These are phyloP conservation scores for Hoplodrina ambigua DNA, from an alignment of 2,888 invertebrate genomes.

Conservation along the genomic window DNA sequence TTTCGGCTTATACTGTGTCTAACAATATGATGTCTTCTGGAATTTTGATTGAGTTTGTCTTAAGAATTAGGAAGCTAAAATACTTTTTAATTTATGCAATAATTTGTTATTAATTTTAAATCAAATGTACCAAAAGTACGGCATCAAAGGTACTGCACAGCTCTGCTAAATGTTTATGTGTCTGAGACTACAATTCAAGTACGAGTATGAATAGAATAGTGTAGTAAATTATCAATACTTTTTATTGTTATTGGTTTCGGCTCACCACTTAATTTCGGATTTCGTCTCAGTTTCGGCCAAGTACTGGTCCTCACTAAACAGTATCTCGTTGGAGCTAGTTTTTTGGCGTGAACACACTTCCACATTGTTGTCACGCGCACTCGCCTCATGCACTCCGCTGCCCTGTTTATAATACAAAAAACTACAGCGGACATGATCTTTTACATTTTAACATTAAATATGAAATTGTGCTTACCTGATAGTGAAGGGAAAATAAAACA, in stretches of 20 bases:
- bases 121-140: no score
- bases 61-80: background rate
- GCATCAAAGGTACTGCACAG: no score
- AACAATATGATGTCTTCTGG: background rate
- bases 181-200: no score
- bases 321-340: slow-evolving; percentile 29
- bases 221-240: background rate
- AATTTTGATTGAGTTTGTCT: background rate
- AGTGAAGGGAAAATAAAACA: slow-evolving; percentile 38
- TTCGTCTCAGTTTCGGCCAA: slow-evolving; percentile 1
- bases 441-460: slow-evolving; percentile 48
- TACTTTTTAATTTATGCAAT: no score
- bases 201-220: no score
- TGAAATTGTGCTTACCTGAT: slow-evolving; percentile 35
- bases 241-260: slow-evolving; percentile 3
- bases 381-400: slow-evolving; percentile 45
- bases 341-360: slow-evolving; percentile 56
- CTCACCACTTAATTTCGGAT: slow-evolving; percentile 6
- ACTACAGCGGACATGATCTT: slow-evolving; percentile 40
- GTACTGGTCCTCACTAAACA: slow-evolving; percentile 2
- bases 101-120: no score
- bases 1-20: slow-evolving; percentile 18
- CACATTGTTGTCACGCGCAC: slow-evolving; percentile 66
- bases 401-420: slow-evolving; percentile 46
- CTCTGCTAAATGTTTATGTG: no score